These are phyloP conservation scores for Sapayoa aenigma DNA, from an alignment of 2,113 vertebrate genomes.

Conservation along the genomic window DNA sequence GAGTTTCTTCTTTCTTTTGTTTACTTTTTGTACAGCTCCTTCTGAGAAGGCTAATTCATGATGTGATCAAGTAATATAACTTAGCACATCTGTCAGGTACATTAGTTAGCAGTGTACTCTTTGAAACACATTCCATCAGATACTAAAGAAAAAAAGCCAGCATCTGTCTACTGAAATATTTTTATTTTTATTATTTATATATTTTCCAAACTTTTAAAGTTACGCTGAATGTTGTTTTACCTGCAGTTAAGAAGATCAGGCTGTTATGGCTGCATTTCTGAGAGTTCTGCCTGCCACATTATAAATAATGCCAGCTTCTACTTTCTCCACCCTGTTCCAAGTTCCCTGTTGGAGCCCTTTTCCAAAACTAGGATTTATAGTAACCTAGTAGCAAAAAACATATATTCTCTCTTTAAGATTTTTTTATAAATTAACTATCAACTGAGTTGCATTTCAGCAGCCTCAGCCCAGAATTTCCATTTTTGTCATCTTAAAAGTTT, in stretches of 20 bases:
- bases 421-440: background rate
- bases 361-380: background rate
- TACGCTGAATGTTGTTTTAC: constrained; percentile 67
- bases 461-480: background rate
- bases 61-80: constrained; percentile 55
- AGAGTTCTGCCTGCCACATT: constrained; percentile 31
- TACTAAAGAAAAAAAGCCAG: constrained; percentile 41
- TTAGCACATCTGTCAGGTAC: constrained; percentile 42
- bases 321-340: constrained; percentile 24
- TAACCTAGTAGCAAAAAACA: background rate
- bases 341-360: background rate
- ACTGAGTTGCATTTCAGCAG: background rate
- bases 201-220: constrained; percentile 15
- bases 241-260: constrained; percentile 41
- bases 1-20: constrained; percentile 30
- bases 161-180: constrained; percentile 32
- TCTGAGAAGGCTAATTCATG: constrained; percentile 58
- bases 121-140: constrained; percentile 51
- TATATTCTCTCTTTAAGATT: background rate
- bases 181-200: constrained; percentile 15
- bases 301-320: constrained; percentile 58
- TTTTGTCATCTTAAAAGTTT: background rate
- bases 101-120: constrained; percentile 36
- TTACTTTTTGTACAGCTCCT: constrained; percentile 39
- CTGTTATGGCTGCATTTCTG: constrained; percentile 48